Percentiles rank a stretch among this genome's conserved stretches.
phyloP scores from a whole-genome alignment of 2,113 vertebrate species.

The Dolichotis patagonum region DNA sequence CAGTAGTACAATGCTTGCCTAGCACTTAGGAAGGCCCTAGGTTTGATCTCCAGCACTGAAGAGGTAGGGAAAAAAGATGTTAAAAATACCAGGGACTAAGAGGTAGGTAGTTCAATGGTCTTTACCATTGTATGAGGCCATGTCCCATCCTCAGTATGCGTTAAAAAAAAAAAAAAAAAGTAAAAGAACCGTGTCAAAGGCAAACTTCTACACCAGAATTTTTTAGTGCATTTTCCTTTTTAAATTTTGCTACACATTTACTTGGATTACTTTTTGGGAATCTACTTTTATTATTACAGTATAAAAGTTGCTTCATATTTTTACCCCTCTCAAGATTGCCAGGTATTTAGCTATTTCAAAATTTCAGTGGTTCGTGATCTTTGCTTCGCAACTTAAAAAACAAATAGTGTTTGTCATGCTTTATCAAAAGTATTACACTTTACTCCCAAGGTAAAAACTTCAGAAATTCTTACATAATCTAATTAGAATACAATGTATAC shows the following conservation, averaged over 20 bases:
- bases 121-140: background rate
- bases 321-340: slow-evolving; percentile 6
- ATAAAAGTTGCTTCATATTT: background rate
- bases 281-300: slow-evolving; percentile 29
- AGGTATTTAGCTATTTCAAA: slow-evolving; percentile 47
- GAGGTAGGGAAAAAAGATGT: background rate
- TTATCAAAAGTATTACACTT: slow-evolving; percentile 41
- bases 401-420: slow-evolving; percentile 28
- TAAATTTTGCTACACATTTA: slow-evolving; percentile 8
- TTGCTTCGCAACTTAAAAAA: slow-evolving; percentile 1
- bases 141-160: background rate
- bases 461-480: background rate
- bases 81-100: background rate
- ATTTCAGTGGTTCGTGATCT: slow-evolving; percentile 38
- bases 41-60: background rate
- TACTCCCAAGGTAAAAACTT: slow-evolving; percentile 18
- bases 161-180: background rate
- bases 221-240: background rate
- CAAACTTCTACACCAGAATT: background rate
- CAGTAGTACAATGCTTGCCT: background rate
- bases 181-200: slow-evolving; percentile 42
- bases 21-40: background rate
- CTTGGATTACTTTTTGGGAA: background rate
- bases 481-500: background rate
- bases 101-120: background rate